A percentile compares a stretch with the other conserved stretches of the same genome.
phyloP scores from a whole-genome alignment of 2,888 invertebrate genomes.

The Trilocha varians region DNA sequence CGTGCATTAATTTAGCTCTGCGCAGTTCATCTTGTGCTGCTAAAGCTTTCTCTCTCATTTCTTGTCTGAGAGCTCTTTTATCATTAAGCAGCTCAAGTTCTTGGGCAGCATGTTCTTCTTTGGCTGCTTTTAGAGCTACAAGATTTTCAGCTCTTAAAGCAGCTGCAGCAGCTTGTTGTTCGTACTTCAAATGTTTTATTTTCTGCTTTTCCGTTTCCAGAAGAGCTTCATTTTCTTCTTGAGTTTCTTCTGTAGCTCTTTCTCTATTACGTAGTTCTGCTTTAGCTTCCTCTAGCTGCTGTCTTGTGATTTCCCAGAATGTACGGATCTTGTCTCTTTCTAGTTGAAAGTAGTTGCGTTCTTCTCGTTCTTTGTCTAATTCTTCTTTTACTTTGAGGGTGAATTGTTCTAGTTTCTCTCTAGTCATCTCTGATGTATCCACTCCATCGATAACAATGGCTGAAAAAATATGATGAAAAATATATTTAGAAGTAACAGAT shows the following conservation, averaged over 20 bases:
- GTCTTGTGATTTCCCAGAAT: conserved; percentile 96
- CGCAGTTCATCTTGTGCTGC: conserved; percentile 82
- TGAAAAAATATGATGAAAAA: conserved; percentile 24
- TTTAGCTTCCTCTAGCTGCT: conserved; percentile 88
- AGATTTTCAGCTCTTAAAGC: conserved; percentile 89
- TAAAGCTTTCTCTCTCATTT: conserved; percentile 79
- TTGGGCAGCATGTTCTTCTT: conserved; percentile 85
- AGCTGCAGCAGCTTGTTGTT: conserved; percentile 88
- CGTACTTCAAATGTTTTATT: conserved; percentile 93
- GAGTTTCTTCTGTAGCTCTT: conserved; percentile 89
- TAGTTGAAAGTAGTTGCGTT: conserved; percentile 94
- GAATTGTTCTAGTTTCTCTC: conserved; percentile 94
- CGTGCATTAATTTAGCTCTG: conserved; percentile 80
- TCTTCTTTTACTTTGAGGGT: conserved; percentile 89
- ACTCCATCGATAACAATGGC: conserved; percentile 88
- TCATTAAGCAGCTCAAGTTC: conserved; percentile 84
- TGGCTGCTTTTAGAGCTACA: conserved; percentile 85
- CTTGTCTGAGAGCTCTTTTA: conserved; percentile 77
- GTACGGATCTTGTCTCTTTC: conserved; percentile 95
- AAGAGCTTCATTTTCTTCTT: conserved; percentile 89
- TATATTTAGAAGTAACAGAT: not conserved
- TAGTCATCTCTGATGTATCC: conserved; percentile 91
- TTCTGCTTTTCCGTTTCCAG: conserved; percentile 92
- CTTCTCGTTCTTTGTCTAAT: conserved; percentile 94
- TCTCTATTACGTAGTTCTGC: conserved; percentile 78